Percentiles rank a stretch among this genome's conserved stretches.
Evolutionary conservation across 2,113 vertebrate species (phyloP).

Genomic region (Leptosomus discolor): DNA sequence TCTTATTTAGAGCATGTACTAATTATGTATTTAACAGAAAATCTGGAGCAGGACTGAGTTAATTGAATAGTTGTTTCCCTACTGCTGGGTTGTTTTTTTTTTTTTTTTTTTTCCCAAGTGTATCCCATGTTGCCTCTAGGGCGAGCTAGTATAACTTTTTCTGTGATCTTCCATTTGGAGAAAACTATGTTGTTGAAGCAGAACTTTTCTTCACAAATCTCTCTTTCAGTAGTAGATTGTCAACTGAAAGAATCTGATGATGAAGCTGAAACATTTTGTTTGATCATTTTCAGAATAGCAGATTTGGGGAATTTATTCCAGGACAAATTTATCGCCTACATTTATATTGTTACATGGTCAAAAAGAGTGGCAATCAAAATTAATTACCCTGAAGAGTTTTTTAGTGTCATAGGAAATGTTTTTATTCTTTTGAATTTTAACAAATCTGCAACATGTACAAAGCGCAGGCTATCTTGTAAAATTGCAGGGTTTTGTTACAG

Average conservation of each 20-base stretch:
- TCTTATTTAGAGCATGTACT: background rate
- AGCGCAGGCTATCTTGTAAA: background rate
- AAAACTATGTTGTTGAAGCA: background rate
- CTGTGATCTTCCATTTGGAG: background rate
- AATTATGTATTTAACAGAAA: background rate
- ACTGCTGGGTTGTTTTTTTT: rapidly evolving
- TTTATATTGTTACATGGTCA: background rate
- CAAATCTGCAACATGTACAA: background rate
- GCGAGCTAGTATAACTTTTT: background rate
- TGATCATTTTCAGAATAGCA: background rate
- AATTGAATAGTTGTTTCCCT: background rate
- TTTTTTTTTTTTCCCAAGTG: background rate
- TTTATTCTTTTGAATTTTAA: background rate
- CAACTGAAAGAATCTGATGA: background rate
- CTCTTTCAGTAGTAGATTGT: background rate
- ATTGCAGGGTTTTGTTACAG: background rate
- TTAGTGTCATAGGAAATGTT: background rate
- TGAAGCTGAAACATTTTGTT: background rate
- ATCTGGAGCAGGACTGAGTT: background rate
- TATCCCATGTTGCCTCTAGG: background rate
- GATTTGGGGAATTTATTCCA: background rate
- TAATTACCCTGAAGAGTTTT: background rate
- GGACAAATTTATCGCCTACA: background rate
- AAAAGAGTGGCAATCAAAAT: background rate
- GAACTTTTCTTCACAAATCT: background rate